Evolutionary conservation across 2,113 vertebrate species (phyloP), one percentile per base, ranked within the genome.

Genomic region (Podarcis cretensis): DNA sequence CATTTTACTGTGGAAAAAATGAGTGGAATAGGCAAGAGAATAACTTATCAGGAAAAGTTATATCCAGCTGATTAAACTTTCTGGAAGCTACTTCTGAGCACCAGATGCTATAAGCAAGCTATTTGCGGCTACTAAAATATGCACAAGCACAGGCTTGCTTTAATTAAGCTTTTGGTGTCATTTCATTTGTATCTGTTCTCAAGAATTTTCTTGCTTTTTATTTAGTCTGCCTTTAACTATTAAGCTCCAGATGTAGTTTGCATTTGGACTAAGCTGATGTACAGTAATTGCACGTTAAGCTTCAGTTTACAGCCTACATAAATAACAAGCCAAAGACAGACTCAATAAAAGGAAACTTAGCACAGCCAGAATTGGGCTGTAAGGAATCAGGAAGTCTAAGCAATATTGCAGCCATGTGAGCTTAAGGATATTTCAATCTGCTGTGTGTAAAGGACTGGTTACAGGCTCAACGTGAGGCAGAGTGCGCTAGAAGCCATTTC

Each of bases 251-350:
- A 92, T 94, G 92, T 84, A 35, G 73, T 91, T 86, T 91, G 88
- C 91, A 89, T 93, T 86, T 1, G 1, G 89, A 82, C 88, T 93
- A 91, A 87, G 10, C 59, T 83, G 92, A 94, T 89, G 91, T 91
- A 94, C 71, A 25, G 65, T 94, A 95, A 95, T 93, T 95, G 85
- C 78, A 90, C 92, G 35, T 37, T 92, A 89, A 96, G 95, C 90
- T 95, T 94, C 94, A 91, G 87, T 96, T 96, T 95, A 95, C 87
- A 94, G 88, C 81, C 93, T 91, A 40, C 92, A 91, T 97, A 96
- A 96, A 96, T 94, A 96, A 95, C 54, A 93, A 96, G 87, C 87
- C 94, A 91, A 84, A 94, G 82, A 89, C 83, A 95, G 75, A 93
- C 89, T 94, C 86, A 85, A 63, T 93, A 90, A 92, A 95, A 94